Evolutionary conservation across 2,113 vertebrate genomes (phyloP).

Genomic region (Platysteira castanea): DNA sequence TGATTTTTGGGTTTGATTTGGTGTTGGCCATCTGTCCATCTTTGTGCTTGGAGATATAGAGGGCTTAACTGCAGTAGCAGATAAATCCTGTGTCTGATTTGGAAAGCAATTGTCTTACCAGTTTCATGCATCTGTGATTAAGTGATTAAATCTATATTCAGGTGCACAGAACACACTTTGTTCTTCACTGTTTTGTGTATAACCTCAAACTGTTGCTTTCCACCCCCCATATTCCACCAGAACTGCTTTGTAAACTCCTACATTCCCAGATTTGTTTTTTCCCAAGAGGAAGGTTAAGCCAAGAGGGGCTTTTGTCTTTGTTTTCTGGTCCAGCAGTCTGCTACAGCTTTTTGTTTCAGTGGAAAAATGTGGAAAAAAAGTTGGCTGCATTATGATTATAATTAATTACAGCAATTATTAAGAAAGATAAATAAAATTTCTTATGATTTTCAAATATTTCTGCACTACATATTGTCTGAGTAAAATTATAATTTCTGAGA

Average conservation of each 20-base stretch:
- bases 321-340: background rate
- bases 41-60: background rate
- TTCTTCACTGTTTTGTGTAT: background rate
- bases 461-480: background rate
- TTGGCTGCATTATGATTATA: background rate
- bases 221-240: rapidly evolving
- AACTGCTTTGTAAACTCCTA: background rate
- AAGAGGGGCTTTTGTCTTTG: background rate
- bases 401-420: background rate
- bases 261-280: background rate
- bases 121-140: background rate
- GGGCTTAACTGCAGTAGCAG: background rate
- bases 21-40: background rate
- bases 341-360: background rate
- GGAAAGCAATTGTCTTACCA: background rate
- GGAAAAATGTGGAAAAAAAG: background rate
- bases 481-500: background rate
- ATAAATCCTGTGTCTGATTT: background rate
- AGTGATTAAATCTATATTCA: background rate
- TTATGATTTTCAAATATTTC: background rate
- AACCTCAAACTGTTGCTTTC: background rate
- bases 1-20: background rate
- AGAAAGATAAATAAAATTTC: background rate
- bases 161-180: background rate
- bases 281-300: too few relatives aligned